Conservation (phyloP, 2,888 invertebrate species). For the Polydrusus tereticollis region DNA sequence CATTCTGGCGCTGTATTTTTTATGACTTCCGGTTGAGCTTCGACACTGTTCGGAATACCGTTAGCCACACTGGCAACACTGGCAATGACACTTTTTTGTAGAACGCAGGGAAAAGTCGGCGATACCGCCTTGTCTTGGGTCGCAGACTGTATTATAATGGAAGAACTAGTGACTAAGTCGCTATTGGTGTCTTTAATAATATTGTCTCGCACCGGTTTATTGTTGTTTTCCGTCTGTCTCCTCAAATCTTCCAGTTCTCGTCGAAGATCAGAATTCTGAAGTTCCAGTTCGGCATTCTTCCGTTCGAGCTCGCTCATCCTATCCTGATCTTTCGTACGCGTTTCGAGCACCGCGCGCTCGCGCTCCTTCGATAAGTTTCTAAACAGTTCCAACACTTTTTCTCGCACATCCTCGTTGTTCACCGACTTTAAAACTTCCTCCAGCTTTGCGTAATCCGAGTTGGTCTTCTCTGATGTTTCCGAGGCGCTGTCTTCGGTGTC, state of each 20-base stretch:
- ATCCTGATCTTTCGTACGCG: constrained; percentile 60
- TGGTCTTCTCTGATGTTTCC: constrained; percentile 61
- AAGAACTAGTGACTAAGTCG: constrained; percentile 55
- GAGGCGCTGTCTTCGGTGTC: constrained; percentile 77
- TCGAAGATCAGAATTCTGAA: constrained; percentile 56
- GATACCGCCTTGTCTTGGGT: constrained; percentile 14
- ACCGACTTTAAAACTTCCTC: constrained; percentile 61
- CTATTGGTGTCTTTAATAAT: constrained; percentile 35
- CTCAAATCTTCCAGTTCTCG: constrained; percentile 52
- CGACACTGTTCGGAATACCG: constrained; percentile 41
- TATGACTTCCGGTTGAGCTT: constrained; percentile 55
- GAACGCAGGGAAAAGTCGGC: constrained; percentile 30
- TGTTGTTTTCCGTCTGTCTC: constrained; percentile 48
- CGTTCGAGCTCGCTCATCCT: constrained; percentile 61
- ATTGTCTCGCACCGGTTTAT: constrained; percentile 18
- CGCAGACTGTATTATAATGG: constrained; percentile 53
- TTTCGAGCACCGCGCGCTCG: constrained; percentile 58
- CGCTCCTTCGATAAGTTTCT: constrained; percentile 61
- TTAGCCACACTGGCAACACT: constrained; percentile 49
- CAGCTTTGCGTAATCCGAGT: constrained; percentile 59
- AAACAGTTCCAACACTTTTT: constrained; percentile 61
- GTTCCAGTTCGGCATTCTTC: constrained; percentile 56
- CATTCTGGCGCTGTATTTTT: constrained; percentile 60
- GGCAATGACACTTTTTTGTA: constrained; percentile 53
- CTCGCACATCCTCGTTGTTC: constrained; percentile 57